These are phyloP conservation scores for Gymnodraco acuticeps DNA, from an alignment of 2,797 vertebrate genomes.

Conservation along the genomic window DNA sequence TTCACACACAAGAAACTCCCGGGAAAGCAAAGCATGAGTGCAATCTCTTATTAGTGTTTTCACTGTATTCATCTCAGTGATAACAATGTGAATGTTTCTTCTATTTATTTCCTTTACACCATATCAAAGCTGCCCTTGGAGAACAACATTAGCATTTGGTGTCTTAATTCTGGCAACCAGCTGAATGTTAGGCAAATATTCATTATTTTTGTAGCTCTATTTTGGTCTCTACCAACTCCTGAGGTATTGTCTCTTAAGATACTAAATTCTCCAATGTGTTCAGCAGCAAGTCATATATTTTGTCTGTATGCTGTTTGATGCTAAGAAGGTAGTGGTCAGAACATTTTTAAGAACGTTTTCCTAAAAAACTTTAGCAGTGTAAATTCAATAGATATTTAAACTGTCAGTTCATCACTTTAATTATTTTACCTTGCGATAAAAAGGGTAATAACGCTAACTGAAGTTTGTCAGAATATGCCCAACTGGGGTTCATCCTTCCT, in stretches of 20 bases:
- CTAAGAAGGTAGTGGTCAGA: not conserved
- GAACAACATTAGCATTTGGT: not conserved
- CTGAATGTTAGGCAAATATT: not conserved
- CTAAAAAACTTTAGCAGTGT: too few relatives aligned
- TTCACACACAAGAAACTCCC: slow-evolving; percentile 6
- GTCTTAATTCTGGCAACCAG: not conserved
- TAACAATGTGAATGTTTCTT: not conserved
- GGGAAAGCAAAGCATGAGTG: slow-evolving; percentile 5
- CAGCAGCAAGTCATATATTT: not conserved
- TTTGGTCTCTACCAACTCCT: slow-evolving; percentile 22
- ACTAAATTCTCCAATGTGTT: slow-evolving; percentile 20
- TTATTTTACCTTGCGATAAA: slow-evolving; percentile 1
- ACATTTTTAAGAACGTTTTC: not conserved
- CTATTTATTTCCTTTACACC: not conserved
- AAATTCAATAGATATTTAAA: slow-evolving; percentile 5
- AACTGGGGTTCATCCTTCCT: slow-evolving; percentile 19
- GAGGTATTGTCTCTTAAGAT: not conserved
- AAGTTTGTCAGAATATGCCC: slow-evolving; percentile 32
- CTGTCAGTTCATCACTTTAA: not conserved
- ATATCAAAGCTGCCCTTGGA: not conserved
- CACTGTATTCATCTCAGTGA: slow-evolving; percentile 1
- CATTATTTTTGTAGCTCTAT: slow-evolving; percentile 5
- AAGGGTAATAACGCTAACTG: not conserved
- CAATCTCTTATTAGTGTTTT: slow-evolving; percentile 1
- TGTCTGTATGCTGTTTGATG: slow-evolving; percentile 2